Evolutionary conservation across 2,113 vertebrate species (phyloP).

Genomic region (Paraplagusia blochii): DNA sequence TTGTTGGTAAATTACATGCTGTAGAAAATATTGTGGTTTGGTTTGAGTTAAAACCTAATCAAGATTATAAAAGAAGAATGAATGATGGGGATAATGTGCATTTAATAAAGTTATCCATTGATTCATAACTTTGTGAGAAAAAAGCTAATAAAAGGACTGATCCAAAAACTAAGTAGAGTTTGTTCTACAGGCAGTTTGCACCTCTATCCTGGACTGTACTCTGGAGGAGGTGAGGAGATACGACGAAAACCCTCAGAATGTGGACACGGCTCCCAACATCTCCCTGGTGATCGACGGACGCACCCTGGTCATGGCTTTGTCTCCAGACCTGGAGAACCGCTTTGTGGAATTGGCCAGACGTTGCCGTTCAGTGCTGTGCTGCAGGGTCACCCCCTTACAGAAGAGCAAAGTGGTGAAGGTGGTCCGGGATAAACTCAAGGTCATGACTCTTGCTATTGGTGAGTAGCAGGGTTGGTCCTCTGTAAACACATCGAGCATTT

Average conservation of each 20-base stretch:
- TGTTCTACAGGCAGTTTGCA: constrained; percentile 81
- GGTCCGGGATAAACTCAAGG: constrained; percentile 77
- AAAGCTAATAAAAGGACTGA: no score
- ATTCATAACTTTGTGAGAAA: neutral
- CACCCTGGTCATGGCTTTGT: constrained; percentile 77
- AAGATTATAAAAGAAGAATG: no score
- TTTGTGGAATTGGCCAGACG: constrained; percentile 78
- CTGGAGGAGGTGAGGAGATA: constrained; percentile 82
- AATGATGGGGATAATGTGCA: no score
- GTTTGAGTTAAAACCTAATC: no score
- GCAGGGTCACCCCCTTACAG: constrained; percentile 86
- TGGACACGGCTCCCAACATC: constrained; percentile 44
- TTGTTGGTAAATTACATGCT: no score
- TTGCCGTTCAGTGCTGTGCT: constrained; percentile 87
- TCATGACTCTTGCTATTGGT: constrained; percentile 89
- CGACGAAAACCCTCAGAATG: constrained; percentile 39
- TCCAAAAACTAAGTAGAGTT: neutral
- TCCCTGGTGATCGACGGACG: constrained; percentile 86
- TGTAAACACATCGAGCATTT: no score
- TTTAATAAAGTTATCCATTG: no score
- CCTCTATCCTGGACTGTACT: constrained; percentile 80
- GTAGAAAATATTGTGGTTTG: no score
- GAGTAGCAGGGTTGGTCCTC: no score
- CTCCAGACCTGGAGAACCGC: constrained; percentile 79
- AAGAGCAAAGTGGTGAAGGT: constrained; percentile 88